Base-by-base conservation (phyloP, 2,113 vertebrate species). In the Scomber colias region DNA sequence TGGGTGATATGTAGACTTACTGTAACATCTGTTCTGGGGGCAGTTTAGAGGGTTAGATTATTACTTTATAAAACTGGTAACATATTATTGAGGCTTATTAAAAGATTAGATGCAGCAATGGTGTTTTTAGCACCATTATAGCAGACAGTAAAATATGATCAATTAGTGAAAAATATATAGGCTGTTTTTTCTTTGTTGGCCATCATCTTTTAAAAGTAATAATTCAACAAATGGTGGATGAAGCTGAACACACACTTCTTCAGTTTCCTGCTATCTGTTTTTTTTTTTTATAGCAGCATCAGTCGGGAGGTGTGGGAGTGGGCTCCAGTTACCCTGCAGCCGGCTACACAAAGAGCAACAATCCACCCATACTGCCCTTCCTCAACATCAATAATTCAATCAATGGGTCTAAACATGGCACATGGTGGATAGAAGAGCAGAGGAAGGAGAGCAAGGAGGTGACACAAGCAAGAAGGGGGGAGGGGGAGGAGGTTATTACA, bases 361-460 rank as follows among this genome's bases (percentile, higher is more conserved):
- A 27, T 69, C 64, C 17, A 60, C 2, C 57, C 61, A 45, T 54
- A 49, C 72, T 83, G 73, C 79, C 85, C 90, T 89, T 87, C 74
- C 62, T 63, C 50, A 46, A 77, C 77, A 94, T 94, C 61, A 92
- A 94, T 94, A 77, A 94, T 93, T 91, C 74, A 94, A 82, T 86
- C 87, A 71, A 84, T 81, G 88, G 61, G 71, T 82, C 83, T 85
- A 78, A 80, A 89, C 63, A 65, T 60, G 87, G 73, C 44, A 44
- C 45, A 35, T 67, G 27, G 68, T 10, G 72, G 63, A 69, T 40
- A 76, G 71, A 81, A 66, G 44, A 79, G 64, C 45, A 66, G 48
- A 77, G 67, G n/a, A 40, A 81, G 31, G 56, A 68, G 27, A 82
- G 62, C 10, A 46, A 51, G 35, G 66, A 60, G 65, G 65, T 69